phyloP scores from a whole-genome alignment of 2,888 invertebrate genomes.

The Lottia gigantea region DNA sequence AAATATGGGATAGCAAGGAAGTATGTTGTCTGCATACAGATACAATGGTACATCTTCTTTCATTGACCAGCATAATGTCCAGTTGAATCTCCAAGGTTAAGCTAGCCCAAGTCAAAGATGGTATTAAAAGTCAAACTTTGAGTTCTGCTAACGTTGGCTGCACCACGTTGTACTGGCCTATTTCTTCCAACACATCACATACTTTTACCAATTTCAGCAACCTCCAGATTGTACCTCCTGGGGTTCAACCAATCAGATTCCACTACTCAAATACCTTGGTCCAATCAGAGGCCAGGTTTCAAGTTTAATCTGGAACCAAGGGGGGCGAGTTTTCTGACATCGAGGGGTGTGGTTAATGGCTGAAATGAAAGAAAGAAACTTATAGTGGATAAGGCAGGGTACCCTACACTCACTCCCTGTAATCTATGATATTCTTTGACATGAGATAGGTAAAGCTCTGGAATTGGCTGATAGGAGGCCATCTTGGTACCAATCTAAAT shows the following conservation, averaged over 20 bases:
- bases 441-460: conserved; percentile 13
- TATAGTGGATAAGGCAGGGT: conserved; percentile 14
- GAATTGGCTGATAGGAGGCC: conserved; percentile 13
- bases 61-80: conserved; percentile 7
- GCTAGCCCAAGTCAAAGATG: conserved; percentile 15
- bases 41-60: background rate
- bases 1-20: conserved; percentile 93
- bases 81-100: conserved; percentile 3
- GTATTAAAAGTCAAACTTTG: conserved; percentile 17
- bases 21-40: conserved; percentile 82
- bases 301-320: conserved; percentile 38
- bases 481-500: conserved; percentile 4
- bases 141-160: conserved; percentile 14
- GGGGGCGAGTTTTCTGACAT: conserved; percentile 32
- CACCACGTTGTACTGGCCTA: conserved; percentile 30
- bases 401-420: background rate
- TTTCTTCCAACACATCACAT: conserved; percentile 44
- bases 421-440: conserved; percentile 1
- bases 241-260: conserved; percentile 50
- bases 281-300: conserved; percentile 41
- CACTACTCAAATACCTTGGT: conserved; percentile 32
- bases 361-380: conserved; percentile 31
- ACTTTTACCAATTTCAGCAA: conserved; percentile 62
- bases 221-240: conserved; percentile 46
- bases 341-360: conserved; percentile 21